A percentile compares a stretch with the other conserved stretches of the same genome.
These are phyloP conservation scores for Hydropsyche betteni DNA, from an alignment of 2,888 invertebrate genomes.

Conservation along the genomic window DNA sequence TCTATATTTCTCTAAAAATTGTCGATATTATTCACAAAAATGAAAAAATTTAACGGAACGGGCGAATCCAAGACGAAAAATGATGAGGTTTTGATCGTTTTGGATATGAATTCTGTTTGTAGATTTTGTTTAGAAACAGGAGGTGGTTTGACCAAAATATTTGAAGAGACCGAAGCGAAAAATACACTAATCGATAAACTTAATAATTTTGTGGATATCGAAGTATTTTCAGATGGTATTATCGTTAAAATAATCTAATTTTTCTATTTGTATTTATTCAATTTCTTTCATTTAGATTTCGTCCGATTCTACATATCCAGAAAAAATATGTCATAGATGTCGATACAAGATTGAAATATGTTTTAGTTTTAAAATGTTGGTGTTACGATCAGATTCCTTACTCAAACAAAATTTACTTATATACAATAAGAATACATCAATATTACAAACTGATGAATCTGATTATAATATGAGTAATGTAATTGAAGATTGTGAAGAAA, in stretches of 20 bases:
- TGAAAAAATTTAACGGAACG: no score
- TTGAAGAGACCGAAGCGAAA: constrained; percentile 28
- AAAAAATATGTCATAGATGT: constrained; percentile 49
- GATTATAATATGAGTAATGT: no score
- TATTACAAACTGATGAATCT: no score
- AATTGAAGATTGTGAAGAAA: no score
- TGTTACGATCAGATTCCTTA: constrained; percentile 37
- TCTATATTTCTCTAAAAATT: no score
- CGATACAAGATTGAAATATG: constrained; percentile 49
- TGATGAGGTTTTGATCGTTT: constrained; percentile 42
- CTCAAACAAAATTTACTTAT: no score
- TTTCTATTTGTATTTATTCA: constrained; percentile 1
- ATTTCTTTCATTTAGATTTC: constrained; percentile 42
- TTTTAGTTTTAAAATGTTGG: constrained; percentile 48
- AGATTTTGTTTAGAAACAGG: constrained; percentile 49
- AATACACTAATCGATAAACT: constrained; percentile 38
- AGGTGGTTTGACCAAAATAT: constrained; percentile 46
- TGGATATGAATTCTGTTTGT: constrained; percentile 49
- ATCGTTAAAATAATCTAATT: background rate
- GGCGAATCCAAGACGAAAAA: no score
- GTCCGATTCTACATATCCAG: constrained; percentile 44
- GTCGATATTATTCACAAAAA: no score
- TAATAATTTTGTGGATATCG: constrained; percentile 43
- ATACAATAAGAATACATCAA: no score
- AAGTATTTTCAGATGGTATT: constrained; percentile 32